A percentile compares a stretch with the other conserved stretches of the same genome.
Conservation (phyloP, 1,140 invertebrate genomes). For the Leptinotarsa texana region DNA sequence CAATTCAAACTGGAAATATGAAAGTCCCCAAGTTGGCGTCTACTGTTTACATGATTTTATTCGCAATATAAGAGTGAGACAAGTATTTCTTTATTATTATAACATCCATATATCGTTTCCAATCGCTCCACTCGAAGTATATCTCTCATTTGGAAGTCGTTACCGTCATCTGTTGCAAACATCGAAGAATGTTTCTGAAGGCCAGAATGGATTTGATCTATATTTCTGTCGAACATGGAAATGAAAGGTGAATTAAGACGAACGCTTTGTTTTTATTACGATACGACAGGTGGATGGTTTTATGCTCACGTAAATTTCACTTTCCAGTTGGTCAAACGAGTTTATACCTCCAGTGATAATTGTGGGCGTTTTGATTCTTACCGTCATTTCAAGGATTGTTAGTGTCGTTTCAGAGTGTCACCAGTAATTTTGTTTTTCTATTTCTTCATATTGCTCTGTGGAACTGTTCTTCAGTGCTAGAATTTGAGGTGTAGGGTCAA, state of each 20-base stretch:
- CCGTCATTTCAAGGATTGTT: too few relatives aligned
- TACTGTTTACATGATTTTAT: too few relatives aligned
- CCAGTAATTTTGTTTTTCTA: too few relatives aligned
- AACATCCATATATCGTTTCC: background rate
- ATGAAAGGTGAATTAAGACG: constrained; percentile 14
- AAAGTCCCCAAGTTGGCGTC: too few relatives aligned
- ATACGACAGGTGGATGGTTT: background rate
- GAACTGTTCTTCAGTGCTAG: too few relatives aligned
- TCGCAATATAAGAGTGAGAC: too few relatives aligned
- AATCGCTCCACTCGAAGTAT: background rate
- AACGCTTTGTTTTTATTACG: background rate
- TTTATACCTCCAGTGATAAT: too few relatives aligned
- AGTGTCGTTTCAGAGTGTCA: too few relatives aligned
- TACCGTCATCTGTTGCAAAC: background rate
- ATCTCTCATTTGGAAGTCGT: background rate
- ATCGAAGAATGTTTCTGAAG: background rate
- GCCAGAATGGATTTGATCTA: constrained; percentile 9
- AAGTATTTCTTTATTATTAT: background rate
- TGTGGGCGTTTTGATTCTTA: too few relatives aligned
- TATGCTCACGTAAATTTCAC: background rate
- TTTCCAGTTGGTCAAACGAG: background rate
- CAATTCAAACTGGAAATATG: too few relatives aligned
- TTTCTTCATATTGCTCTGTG: too few relatives aligned
- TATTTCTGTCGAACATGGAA: constrained; percentile 11
- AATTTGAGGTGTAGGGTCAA: too few relatives aligned